Conservation (phyloP, 2,888 invertebrate species). For the Linnaemya tessellans region DNA sequence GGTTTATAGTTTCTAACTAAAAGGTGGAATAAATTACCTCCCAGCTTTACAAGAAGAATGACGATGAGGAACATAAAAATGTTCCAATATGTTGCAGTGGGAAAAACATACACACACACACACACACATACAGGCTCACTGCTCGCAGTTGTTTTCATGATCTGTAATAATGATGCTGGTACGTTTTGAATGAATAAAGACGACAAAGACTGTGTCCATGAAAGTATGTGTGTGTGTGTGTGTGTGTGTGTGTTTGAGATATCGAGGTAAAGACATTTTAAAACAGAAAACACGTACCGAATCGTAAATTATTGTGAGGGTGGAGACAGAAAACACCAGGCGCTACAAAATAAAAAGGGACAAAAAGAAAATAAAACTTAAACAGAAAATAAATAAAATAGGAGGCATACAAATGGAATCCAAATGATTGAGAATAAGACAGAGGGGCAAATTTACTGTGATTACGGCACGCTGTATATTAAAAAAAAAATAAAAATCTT, state of each 20-base stretch:
- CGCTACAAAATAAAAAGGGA: constrained; percentile 23
- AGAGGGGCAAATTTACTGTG: constrained; percentile 23
- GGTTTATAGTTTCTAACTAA: background rate
- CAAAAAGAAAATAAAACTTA: background rate
- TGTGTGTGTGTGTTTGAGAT: background rate
- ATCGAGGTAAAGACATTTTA: constrained; percentile 39
- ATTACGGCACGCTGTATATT: background rate
- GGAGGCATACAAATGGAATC: constrained; percentile 31
- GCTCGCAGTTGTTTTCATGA: constrained; percentile 2
- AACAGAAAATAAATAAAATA: constrained; percentile 11
- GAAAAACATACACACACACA: constrained; percentile 5
- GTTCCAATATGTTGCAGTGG: constrained; percentile 30
- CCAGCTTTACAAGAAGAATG: constrained; percentile 32
- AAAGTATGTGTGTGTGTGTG: background rate
- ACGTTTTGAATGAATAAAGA: background rate
- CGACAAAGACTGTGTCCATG: constrained; percentile 11
- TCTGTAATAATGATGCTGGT: constrained; percentile 42
- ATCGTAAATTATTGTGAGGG: constrained; percentile 64
- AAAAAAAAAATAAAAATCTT: too few relatives aligned
- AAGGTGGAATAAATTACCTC: constrained; percentile 58
- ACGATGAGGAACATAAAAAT: background rate
- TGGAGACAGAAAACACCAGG: constrained; percentile 62
- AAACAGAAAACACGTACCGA: constrained; percentile 47
- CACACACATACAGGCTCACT: constrained; percentile 7
- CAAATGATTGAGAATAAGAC: constrained; percentile 32